Conservation (phyloP, 2,797 vertebrate species). For the Pelochelys cantorii region DNA sequence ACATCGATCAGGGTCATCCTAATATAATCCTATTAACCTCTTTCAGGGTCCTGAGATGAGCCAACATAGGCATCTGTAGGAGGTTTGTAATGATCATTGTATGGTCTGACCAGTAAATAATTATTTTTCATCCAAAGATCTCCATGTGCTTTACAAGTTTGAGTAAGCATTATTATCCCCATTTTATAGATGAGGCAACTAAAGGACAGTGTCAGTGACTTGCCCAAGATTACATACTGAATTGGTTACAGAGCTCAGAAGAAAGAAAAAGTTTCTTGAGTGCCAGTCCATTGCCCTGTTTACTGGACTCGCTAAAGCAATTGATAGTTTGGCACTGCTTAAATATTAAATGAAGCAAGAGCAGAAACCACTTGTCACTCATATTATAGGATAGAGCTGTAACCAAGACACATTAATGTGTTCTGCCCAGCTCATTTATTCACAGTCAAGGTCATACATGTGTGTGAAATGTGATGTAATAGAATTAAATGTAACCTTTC, state of each 20-base stretch:
- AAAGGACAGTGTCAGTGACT: neutral
- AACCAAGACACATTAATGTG: neutral
- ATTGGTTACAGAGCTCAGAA: neutral
- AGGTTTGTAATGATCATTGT: neutral
- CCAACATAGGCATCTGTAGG: neutral
- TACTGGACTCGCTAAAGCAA: neutral
- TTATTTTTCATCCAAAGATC: neutral
- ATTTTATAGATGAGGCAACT: constrained; percentile 8
- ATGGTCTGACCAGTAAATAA: neutral
- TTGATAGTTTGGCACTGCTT: neutral
- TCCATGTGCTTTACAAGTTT: neutral
- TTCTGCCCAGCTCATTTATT: neutral
- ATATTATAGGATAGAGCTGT: neutral
- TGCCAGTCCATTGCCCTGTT: neutral
- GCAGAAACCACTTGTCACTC: neutral
- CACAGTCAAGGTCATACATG: neutral
- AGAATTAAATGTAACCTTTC: neutral
- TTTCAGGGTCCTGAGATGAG: neutral
- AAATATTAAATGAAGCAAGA: neutral
- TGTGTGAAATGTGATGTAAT: neutral
- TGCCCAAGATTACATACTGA: neutral
- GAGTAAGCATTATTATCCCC: neutral
- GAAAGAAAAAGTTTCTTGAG: neutral
- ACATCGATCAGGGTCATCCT: neutral
- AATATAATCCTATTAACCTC: neutral